Evolutionary conservation across 2,113 vertebrate genomes (phyloP), one percentile per base, ranked within the genome.

Genomic region (Odontophorus gujanensis): DNA sequence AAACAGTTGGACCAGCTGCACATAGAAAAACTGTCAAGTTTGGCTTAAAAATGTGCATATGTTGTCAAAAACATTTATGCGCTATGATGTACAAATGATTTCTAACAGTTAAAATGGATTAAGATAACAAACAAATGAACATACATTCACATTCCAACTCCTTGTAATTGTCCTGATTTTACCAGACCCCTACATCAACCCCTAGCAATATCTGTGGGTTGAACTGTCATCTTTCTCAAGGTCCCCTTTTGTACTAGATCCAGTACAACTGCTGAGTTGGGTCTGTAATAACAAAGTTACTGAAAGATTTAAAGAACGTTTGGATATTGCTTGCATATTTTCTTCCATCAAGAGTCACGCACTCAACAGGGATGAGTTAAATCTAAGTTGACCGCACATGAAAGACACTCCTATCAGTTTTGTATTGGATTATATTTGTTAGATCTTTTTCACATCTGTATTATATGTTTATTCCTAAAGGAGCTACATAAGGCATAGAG

Each of bases 61-160:
- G 36, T 9, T 19, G 12, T 42, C 15, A 86, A 68, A 89, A 79
- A 63, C 10, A 4, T 19, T 81, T n/a, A 13, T 63, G 12, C 32
- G 72, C 25, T 2, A 0, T 16, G 10, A 4, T 50, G 17, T 0
- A 0, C 20, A 53, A 75, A 40, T 45, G 1, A 43, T 26, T 24
- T 87, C n/a, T 15, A 78, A n/a, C 9, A 63, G 7, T 34, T 83
- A 42, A 84, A 5, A 8, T 36, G 13, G 26, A 45, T 71, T 67
- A 68, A 81, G 22, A 26, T n/a, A 59, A 92, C 8, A 58, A 65
- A 38, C 9, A 47, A 21, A 36, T 24, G 0, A 71, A 38, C 17
- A 51, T 0, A 40, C 10, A 4, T 6, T 69, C 8, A 53, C 36
- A 59, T 4, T 78, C 72, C 22, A 55, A 7, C 18, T 74, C 7